phyloP scores from a whole-genome alignment of 2,797 vertebrate genomes.

The Nothura maculosa region DNA sequence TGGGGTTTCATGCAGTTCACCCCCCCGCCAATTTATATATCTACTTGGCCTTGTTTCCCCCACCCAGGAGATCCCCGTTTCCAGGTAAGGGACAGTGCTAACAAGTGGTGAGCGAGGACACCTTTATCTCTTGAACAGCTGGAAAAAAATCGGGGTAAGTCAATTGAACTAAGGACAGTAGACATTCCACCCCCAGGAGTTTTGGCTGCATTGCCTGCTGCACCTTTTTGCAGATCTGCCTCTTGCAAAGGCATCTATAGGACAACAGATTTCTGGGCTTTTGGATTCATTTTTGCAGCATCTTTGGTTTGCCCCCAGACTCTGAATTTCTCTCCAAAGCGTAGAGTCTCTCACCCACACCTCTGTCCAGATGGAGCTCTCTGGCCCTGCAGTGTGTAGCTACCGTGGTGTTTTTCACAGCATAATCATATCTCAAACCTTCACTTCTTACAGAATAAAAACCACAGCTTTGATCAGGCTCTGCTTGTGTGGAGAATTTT shows the following conservation, averaged over 20 bases:
- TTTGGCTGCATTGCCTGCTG: constrained; percentile 42
- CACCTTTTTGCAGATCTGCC: constrained; percentile 66
- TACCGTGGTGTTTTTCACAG: constrained; percentile 73
- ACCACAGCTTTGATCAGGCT: constrained; percentile 62
- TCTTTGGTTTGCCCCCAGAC: constrained; percentile 64
- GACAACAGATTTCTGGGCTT: constrained; percentile 42
- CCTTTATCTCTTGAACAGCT: constrained; percentile 81
- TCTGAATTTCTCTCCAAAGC: constrained; percentile 64
- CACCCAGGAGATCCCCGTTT: constrained; percentile 54
- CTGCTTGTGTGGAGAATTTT: constrained; percentile 62
- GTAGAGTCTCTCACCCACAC: constrained; percentile 66
- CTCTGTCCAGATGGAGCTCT: constrained; percentile 74
- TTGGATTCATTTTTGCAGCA: constrained; percentile 18
- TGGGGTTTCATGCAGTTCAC: constrained; percentile 91
- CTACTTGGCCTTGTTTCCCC: constrained; percentile 33
- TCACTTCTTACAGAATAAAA: constrained; percentile 75
- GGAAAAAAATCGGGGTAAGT: constrained; percentile 74
- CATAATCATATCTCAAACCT: constrained; percentile 74
- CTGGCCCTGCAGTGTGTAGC: constrained; percentile 64
- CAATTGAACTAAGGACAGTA: constrained; percentile 60
- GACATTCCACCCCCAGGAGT: constrained; percentile 64
- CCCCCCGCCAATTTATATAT: constrained; percentile 53
- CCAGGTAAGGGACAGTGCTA: constrained; percentile 84
- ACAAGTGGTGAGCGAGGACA: constrained; percentile 95
- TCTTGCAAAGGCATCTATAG: constrained; percentile 58